phyloP scores from a whole-genome alignment of 2,888 invertebrate genomes.

The Hipparchia sbordonii region DNA sequence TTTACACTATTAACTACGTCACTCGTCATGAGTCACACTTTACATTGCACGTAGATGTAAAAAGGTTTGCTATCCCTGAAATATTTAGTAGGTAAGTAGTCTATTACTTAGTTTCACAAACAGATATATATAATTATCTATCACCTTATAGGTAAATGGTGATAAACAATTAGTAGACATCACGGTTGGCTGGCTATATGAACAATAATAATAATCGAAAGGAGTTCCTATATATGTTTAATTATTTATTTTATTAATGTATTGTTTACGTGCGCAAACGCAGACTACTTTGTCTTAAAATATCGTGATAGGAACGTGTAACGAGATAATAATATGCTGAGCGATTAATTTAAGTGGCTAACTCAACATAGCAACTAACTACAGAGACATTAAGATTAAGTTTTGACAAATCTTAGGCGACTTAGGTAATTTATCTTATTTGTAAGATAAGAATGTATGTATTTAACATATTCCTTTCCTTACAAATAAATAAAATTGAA shows the following conservation, averaged over 20 bases:
- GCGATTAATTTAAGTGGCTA: neutral
- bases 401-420: neutral
- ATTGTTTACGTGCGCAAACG: neutral
- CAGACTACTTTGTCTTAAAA: neutral
- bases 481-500: too few species aligned
- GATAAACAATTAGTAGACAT: slow-evolving; percentile 5
- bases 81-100: too few species aligned
- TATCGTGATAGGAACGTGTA: neutral
- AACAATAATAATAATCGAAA: neutral
- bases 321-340: neutral
- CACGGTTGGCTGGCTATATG: too few species aligned
- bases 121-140: neutral
- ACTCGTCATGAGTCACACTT: too few species aligned
- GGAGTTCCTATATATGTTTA: too few species aligned
- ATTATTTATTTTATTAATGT: neutral
- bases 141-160: neutral
- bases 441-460: too few species aligned
- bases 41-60: too few species aligned
- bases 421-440: neutral
- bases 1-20: too few species aligned
- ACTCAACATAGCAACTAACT: neutral
- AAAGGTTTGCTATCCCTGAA: too few species aligned
- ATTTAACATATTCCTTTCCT: too few species aligned
- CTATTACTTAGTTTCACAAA: neutral
- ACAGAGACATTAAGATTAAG: neutral